Evolutionary conservation across 2,113 vertebrate species (phyloP).

Genomic region (Amblyornis subalaris): DNA sequence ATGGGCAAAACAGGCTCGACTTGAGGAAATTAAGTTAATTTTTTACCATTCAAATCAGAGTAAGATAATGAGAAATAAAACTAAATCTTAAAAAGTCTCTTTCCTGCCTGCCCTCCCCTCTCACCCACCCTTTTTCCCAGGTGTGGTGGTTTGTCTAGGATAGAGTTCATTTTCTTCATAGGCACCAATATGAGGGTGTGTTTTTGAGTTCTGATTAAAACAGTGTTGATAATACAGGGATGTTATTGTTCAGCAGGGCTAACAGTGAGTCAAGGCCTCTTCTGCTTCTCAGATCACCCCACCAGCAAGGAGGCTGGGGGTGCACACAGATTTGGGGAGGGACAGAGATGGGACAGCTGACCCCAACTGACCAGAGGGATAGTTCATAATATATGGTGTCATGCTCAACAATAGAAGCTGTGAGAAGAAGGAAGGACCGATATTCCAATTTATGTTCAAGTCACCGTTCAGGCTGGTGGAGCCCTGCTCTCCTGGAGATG

Average conservation of each 20-base stretch:
- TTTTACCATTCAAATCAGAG: background rate
- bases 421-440: background rate
- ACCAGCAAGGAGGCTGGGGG: no score
- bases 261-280: background rate
- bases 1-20: background rate
- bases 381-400: background rate
- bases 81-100: background rate
- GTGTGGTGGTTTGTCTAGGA: background rate
- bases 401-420: background rate
- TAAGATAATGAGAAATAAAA: background rate
- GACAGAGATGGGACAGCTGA: background rate
- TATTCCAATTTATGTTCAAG: background rate
- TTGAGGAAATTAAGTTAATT: background rate
- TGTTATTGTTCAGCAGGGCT: background rate
- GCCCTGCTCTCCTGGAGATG: background rate
- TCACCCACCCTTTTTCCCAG: background rate
- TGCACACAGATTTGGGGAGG: background rate
- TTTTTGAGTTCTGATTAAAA: background rate
- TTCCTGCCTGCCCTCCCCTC: background rate
- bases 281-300: background rate
- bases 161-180: background rate
- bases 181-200: background rate
- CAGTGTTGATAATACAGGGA: background rate
- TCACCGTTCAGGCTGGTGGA: background rate
- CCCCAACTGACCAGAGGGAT: background rate